Conservation (phyloP, 2,888 invertebrate genomes). For the Ophion slaviceki region DNA sequence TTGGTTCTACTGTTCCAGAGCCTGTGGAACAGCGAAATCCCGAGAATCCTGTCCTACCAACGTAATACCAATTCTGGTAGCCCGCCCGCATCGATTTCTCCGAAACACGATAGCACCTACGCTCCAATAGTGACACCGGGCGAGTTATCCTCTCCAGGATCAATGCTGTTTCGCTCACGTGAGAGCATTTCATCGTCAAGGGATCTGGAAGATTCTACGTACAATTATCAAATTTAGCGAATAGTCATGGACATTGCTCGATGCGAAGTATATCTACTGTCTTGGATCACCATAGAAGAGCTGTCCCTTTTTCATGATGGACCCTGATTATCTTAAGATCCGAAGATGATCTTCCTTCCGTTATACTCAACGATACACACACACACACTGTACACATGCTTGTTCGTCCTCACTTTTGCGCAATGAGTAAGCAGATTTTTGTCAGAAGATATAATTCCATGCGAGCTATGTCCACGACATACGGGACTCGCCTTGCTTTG, state of each 20-base stretch:
- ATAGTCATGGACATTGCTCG: slow-evolving; percentile 12
- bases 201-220: background rate
- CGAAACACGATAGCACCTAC: slow-evolving; percentile 39
- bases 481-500: slow-evolving; percentile 69
- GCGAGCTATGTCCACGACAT: slow-evolving; percentile 68
- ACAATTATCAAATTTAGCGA: background rate
- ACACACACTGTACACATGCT: slow-evolving; percentile 28
- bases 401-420: slow-evolving; percentile 50
- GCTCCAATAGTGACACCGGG: slow-evolving; percentile 37
- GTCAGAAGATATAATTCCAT: slow-evolving; percentile 71
- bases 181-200: slow-evolving; percentile 33
- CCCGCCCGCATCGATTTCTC: slow-evolving; percentile 74
- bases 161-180: slow-evolving; percentile 23
- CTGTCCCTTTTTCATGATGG: background rate
- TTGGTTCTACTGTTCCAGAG: slow-evolving; percentile 50
- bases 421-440: slow-evolving; percentile 77
- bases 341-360: slow-evolving; percentile 1
- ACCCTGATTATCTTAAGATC: background rate
- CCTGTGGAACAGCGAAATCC: slow-evolving; percentile 53
- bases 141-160: slow-evolving; percentile 31
- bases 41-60: slow-evolving; percentile 39
- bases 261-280: background rate
- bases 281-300: no score
- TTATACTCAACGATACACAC: slow-evolving; percentile 43
- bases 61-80: slow-evolving; percentile 72